phyloP scores from a whole-genome alignment of 2,888 invertebrate species.

The Dasysyrphus albostriatus region DNA sequence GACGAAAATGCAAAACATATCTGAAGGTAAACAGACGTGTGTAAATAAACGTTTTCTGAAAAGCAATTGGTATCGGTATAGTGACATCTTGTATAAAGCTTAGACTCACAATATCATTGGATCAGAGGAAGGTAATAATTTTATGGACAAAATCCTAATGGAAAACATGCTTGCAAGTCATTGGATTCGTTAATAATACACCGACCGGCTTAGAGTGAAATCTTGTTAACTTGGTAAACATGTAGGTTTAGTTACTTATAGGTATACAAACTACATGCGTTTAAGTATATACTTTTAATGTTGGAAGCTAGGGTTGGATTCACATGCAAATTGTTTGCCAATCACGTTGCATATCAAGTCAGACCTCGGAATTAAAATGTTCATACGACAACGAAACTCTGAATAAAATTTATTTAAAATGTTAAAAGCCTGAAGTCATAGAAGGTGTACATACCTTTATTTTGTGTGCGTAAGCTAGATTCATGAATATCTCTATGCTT shows the following conservation, averaged over 20 bases:
- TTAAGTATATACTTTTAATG: not conserved
- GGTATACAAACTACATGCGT: not conserved
- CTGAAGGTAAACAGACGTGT: not conserved
- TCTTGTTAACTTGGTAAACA: conserved; percentile 30
- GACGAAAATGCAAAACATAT: conserved; percentile 25
- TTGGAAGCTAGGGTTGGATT: conserved; percentile 26
- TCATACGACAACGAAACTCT: not conserved
- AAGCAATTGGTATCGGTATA: conserved; percentile 1
- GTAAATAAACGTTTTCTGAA: conserved; percentile 26
- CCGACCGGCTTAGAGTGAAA: conserved; percentile 36
- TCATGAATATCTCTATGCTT: no score
- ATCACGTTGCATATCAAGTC: not conserved
- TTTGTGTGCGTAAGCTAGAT: no score
- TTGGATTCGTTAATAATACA: conserved; percentile 18
- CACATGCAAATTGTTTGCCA: conserved; percentile 24
- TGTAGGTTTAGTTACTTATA: not conserved
- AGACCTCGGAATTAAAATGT: not conserved
- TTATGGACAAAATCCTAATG: not conserved
- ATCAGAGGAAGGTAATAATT: not conserved
- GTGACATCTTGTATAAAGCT: conserved; percentile 7
- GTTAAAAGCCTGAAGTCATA: no score
- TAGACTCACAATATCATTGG: not conserved
- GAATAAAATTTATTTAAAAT: no score
- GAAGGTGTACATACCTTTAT: no score
- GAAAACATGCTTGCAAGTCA: conserved; percentile 14